Percentiles rank a stretch among this genome's conserved stretches.
Conservation (phyloP, 2,888 invertebrate genomes). For the Drosophila flavopinicola region DNA sequence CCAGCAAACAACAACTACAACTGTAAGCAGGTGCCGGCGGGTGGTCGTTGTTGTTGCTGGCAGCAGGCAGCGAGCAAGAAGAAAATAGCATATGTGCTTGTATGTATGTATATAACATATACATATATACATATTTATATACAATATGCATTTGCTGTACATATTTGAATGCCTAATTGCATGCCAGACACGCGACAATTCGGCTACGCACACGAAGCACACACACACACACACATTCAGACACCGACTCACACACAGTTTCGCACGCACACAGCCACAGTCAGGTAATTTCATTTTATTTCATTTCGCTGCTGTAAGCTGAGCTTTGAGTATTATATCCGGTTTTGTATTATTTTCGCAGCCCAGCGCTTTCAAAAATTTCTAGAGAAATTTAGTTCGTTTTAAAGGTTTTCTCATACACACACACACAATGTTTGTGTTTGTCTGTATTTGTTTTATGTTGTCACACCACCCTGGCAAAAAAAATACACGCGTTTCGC, state of each 20-base stretch:
- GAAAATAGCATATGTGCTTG: constrained; percentile 7
- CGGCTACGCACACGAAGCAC: constrained; percentile 42
- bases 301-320: constrained; percentile 60
- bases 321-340: constrained; percentile 70
- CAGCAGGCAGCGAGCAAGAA: constrained; percentile 21
- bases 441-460: constrained; percentile 36
- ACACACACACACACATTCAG: constrained; percentile 7
- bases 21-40: constrained; percentile 35
- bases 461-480: constrained; percentile 45
- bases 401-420: constrained; percentile 30
- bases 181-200: constrained; percentile 59
- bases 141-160: constrained; percentile 23
- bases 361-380: constrained; percentile 76
- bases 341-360: constrained; percentile 61
- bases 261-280: constrained; percentile 19
- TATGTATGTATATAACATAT: constrained; percentile 3
- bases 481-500: constrained; percentile 62
- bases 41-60: constrained; percentile 13
- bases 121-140: neutral
- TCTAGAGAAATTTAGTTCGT: constrained; percentile 73
- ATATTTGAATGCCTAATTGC: constrained; percentile 59
- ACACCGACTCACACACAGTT: constrained; percentile 20
- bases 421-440: constrained; percentile 1
- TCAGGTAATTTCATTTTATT: constrained; percentile 66
- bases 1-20: too few species aligned